Evolutionary conservation across 2,797 vertebrate species (phyloP), one percentile per base, ranked within the genome.

Genomic region (Spondyliosoma cantharus): DNA sequence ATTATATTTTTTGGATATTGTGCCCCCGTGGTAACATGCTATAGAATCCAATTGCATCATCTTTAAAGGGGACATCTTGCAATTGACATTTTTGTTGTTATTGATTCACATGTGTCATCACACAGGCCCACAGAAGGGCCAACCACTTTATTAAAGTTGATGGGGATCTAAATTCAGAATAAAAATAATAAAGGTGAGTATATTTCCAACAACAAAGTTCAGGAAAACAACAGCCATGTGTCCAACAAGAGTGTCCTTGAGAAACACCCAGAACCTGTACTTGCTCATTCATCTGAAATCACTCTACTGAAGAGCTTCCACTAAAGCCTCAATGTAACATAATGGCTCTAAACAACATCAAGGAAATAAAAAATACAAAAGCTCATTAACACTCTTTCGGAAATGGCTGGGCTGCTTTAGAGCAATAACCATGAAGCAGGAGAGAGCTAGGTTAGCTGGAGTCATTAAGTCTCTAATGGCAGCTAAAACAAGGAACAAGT

Each of bases 341-440:
- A 82, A 87, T 70, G 82, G 71, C 67, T 90, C 59, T 52, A 78
- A 90, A 86, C 71, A 84, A 81, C 80, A 89, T 81, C 57, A 77
- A 88, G 80, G 59, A 84, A 88, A 92, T 84, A 78, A 89, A 89
- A 74, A 78, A 85, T 74, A 66, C 78, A 77, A 79, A 75, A 63
- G 52, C 24, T 58, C 32, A 82, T 86, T 86, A 88, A 46, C 14
- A 53, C 78, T 46, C 77, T 62, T 78, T 80, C 32, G 74, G 69
- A 82, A 89, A 85, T 80, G 70, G 76, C 42, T 68, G 56, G 3
- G 61, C 69, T 76, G 69, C 82, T 83, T 87, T 77, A 67, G 75
- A 85, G 81, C 77, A 89, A 85, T 88, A 89, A 90, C 81, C 74
- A 82, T 88, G 71, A 90, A 86, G 81, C 71, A 77, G 71, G 70